Conservation (phyloP, 2,113 vertebrate genomes). For the Aegithalos caudatus region DNA sequence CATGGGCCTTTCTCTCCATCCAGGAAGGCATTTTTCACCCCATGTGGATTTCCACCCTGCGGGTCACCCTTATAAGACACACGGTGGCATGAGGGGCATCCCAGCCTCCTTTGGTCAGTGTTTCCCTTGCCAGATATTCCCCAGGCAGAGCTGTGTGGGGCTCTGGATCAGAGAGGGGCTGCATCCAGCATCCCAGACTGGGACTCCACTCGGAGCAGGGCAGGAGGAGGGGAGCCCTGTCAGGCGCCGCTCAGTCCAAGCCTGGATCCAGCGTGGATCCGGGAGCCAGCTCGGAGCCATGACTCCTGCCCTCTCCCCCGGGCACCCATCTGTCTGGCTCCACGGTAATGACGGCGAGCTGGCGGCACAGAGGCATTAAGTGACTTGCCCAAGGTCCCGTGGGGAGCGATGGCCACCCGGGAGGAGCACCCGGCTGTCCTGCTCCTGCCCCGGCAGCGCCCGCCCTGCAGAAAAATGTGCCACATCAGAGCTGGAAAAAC, state of each 20-base stretch:
- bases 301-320: not conserved
- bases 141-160: not conserved
- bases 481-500: not conserved
- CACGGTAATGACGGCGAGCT: not conserved
- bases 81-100: accelerated
- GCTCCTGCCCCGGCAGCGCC: accelerated
- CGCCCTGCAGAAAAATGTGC: not conserved
- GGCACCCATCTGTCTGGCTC: conserved; percentile 38
- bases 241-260: not conserved
- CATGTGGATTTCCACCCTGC: not conserved
- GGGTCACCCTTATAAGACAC: accelerated
- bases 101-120: not conserved
- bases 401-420: not conserved
- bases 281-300: not conserved
- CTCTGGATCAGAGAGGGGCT: not conserved
- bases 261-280: not conserved
- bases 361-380: not conserved
- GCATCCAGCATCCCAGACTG: not conserved
- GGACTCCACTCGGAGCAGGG: accelerated
- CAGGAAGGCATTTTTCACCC: not conserved
- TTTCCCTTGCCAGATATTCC: not conserved
- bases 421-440: not conserved
- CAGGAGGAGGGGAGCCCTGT: not conserved
- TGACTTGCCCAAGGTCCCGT: not conserved
- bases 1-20: not conserved